Conservation (phyloP, 2,888 invertebrate genomes). For the Andricus curvator region DNA sequence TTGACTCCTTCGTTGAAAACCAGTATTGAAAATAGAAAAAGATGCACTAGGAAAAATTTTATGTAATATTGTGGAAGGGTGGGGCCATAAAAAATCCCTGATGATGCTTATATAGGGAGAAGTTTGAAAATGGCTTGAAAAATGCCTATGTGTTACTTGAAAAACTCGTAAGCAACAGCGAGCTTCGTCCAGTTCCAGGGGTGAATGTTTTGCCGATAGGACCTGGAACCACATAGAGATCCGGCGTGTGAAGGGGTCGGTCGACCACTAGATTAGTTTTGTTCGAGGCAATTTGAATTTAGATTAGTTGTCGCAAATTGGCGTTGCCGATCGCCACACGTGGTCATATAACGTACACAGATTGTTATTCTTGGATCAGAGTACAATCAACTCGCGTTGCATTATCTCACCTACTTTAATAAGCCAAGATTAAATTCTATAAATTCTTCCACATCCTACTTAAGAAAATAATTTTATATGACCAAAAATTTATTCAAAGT, state of each 20-base stretch:
- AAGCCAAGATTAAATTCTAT: not conserved
- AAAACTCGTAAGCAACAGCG: too few species aligned
- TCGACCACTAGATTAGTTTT: constrained; percentile 75
- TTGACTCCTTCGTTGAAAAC: too few species aligned
- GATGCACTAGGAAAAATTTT: too few species aligned
- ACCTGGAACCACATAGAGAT: not conserved
- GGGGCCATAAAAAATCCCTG: too few species aligned
- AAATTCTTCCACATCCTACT: not conserved
- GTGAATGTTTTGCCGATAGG: constrained; percentile 26
- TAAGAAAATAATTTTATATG: not conserved
- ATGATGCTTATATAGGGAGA: too few species aligned
- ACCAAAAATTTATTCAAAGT: too few species aligned
- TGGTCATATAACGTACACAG: constrained; percentile 36
- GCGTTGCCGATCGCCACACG: constrained; percentile 58
- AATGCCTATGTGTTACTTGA: too few species aligned
- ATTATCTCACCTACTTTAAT: not conserved
- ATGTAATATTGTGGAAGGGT: too few species aligned
- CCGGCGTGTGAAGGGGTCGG: constrained; percentile 53
- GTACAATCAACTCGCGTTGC: not conserved
- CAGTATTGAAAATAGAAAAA: too few species aligned
- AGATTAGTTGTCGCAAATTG: constrained; percentile 77
- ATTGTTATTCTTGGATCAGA: constrained; percentile 43
- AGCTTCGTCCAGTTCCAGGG: not conserved
- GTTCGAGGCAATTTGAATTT: constrained; percentile 77
- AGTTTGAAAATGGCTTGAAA: too few species aligned